These are phyloP conservation scores for Cyprinodon tularosa DNA, from an alignment of 2,113 vertebrate species.

Conservation along the genomic window DNA sequence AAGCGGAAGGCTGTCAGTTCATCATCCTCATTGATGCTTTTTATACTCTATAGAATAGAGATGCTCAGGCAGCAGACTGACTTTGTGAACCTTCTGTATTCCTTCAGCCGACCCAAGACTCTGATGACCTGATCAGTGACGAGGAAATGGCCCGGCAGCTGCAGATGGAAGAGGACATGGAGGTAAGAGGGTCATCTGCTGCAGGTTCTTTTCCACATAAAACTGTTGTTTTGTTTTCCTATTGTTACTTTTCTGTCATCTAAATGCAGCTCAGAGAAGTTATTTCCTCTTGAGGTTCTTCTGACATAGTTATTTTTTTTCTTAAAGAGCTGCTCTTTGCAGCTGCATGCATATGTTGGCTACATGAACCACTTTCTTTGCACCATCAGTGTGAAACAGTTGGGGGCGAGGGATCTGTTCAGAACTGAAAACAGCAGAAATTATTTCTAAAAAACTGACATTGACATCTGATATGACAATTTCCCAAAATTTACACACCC, in stretches of 20 bases:
- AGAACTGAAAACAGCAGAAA: not conserved
- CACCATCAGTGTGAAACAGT: too few relatives aligned
- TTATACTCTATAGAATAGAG: not conserved
- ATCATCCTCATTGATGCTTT: not conserved
- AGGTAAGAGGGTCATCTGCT: slow-evolving; percentile 76
- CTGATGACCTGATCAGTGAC: slow-evolving; percentile 80
- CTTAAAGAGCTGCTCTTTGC: too few relatives aligned
- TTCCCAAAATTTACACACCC: too few relatives aligned
- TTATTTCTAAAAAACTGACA: too few relatives aligned
- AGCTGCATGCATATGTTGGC: too few relatives aligned
- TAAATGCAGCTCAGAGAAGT: too few relatives aligned
- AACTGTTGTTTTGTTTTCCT: too few relatives aligned
- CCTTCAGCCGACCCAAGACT: slow-evolving; percentile 78
- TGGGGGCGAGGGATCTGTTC: not conserved
- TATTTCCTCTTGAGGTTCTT: too few relatives aligned
- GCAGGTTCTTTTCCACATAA: not conserved
- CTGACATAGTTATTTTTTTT: too few relatives aligned
- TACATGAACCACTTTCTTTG: too few relatives aligned
- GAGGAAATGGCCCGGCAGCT: slow-evolving; percentile 88
- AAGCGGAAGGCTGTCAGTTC: slow-evolving; percentile 90
- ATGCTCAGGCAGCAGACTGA: not conserved
- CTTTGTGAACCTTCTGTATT: slow-evolving; percentile 19
- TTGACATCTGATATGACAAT: too few relatives aligned
- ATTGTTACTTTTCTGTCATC: too few relatives aligned
- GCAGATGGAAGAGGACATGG: slow-evolving; percentile 90